Base-by-base conservation (phyloP, 2,113 vertebrate species). In the Zapornia atra region DNA sequence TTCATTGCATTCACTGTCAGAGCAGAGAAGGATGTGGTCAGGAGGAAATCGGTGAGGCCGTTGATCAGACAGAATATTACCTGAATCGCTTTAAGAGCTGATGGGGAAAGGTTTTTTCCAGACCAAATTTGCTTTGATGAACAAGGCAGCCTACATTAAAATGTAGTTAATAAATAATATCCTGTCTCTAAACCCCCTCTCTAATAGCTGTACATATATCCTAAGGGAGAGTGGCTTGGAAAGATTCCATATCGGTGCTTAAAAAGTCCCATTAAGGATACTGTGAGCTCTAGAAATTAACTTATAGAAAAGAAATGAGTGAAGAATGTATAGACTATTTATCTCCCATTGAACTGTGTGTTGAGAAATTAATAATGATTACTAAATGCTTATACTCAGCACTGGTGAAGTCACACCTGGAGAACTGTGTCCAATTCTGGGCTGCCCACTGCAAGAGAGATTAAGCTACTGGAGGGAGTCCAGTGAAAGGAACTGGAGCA, bases 11-110 rank as follows among this genome's bases (percentile, higher is more conserved):
- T 96, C 91, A 34, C 59, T 95, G 90, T 86, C 91, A 95, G 96
- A 94, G 44, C 51, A 87, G 72, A 91, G 87, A 82, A 95, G 79
- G 94, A 95, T 95, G 94, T 94, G 93, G 97, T 96, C 97, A 93
- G 94, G 86, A 98, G 97, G 96, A 98, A 98, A 98, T 92, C 94
- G 95, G 90, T 96, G 90, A 56, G 80, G 89, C 96, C 97, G 97
- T 97, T 97, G 96, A 97, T 97, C 96, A 97, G 90, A 77, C 64
- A 19, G 90, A 96, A 91, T 97, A 97, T 95, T 95, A 97, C 97
- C 93, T 92, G 97, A 97, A 97, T 97, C 85, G 94, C 93, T 98
- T 97, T 96, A 94, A 97, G 87, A 97, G 85, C 78, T 92, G 94
- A 94, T 92, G 90, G 78, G 53, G 85, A 76, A 91, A 84, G 80